Conservation (phyloP, 2,113 vertebrate species). For the Catharus minimus region DNA sequence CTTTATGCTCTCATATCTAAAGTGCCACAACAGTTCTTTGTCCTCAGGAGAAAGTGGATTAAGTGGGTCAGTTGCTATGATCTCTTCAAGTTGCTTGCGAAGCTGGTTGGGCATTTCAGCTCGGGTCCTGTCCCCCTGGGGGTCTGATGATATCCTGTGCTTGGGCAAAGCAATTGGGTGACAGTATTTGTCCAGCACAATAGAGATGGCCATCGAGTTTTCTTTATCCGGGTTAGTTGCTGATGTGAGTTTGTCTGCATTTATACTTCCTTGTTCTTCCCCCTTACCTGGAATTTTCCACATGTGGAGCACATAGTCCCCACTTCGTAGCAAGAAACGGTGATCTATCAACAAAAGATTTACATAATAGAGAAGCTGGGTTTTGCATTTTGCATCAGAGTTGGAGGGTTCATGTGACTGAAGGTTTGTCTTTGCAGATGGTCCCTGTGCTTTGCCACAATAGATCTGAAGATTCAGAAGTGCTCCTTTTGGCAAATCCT, state of each 20-base stretch:
- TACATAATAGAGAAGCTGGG: conserved; percentile 92
- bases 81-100: conserved; percentile 93
- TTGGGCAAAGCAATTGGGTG: conserved; percentile 95
- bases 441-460: conserved; percentile 84
- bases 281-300: conserved; percentile 95
- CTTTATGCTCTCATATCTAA: conserved; percentile 91
- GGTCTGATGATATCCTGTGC: conserved; percentile 74
- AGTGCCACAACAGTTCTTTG: conserved; percentile 97
- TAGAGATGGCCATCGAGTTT: conserved; percentile 90
- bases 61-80: conserved; percentile 90
- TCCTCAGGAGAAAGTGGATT: conserved; percentile 93
- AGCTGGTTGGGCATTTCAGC: conserved; percentile 97
- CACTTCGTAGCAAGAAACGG: conserved; percentile 90
- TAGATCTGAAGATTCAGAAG: conserved; percentile 93
- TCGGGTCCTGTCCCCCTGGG: conserved; percentile 82
- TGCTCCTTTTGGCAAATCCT: conserved; percentile 92
- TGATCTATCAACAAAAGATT: conserved; percentile 95
- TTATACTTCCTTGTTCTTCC: conserved; percentile 93
- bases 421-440: conserved; percentile 71
- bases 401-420: conserved; percentile 71
- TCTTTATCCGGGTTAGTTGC: conserved; percentile 96
- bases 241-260: conserved; percentile 95
- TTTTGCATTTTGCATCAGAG: conserved; percentile 85
- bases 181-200: conserved; percentile 93
- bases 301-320: conserved; percentile 97